Evolutionary conservation across 1,140 invertebrate species (phyloP).

Genomic region (Muscidifurax raptorellus): DNA sequence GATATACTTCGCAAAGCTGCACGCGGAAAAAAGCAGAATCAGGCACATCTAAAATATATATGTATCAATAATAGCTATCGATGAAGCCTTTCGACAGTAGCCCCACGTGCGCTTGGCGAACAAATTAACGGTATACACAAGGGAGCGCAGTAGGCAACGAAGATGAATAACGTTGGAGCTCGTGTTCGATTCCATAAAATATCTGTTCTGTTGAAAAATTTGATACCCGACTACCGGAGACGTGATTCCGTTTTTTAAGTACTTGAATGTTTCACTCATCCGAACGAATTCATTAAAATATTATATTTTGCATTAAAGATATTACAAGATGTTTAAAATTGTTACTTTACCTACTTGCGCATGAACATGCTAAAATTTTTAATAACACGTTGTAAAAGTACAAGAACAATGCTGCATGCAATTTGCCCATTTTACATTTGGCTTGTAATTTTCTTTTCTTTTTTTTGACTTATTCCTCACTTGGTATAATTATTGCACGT

Average conservation of each 20-base stretch:
- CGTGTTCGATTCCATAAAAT: background rate
- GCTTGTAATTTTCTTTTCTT: background rate
- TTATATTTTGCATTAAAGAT: background rate
- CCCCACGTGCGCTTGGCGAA: background rate
- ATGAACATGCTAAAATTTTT: background rate
- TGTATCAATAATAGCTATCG: background rate
- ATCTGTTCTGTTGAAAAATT: background rate
- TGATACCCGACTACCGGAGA: background rate
- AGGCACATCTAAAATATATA: conserved; percentile 16
- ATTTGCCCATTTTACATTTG: background rate
- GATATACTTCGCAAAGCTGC: conserved; percentile 5
- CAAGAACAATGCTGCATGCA: background rate
- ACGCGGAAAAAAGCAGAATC: conserved; percentile 18
- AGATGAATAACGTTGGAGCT: background rate
- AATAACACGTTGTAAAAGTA: background rate
- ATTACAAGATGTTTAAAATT: conserved; percentile 33
- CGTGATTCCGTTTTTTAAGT: background rate
- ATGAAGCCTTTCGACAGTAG: background rate
- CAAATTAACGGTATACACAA: background rate
- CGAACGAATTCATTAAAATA: background rate
- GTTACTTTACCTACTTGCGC: conserved; percentile 24
- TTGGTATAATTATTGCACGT: background rate
- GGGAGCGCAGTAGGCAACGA: background rate
- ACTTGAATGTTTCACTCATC: background rate
- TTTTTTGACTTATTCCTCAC: background rate